A percentile compares a stretch with the other conserved stretches of the same genome.
These are phyloP conservation scores for Arnoldichthys spilopterus DNA, from an alignment of 2,797 vertebrate genomes.

Conservation along the genomic window DNA sequence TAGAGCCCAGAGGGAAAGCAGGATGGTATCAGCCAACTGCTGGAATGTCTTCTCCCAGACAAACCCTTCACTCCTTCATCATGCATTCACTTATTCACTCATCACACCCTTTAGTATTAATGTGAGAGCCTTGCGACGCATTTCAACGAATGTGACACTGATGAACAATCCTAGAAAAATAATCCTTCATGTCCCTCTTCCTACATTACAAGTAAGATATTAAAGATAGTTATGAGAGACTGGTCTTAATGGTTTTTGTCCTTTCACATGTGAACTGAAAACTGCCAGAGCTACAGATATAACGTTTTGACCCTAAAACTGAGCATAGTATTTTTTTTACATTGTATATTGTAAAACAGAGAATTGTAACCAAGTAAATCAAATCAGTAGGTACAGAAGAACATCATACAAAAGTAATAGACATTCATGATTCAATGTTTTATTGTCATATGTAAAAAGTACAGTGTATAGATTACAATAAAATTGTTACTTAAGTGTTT, in stretches of 20 bases:
- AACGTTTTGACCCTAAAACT: too few species aligned
- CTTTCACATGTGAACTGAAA: too few species aligned
- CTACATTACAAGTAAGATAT: not conserved
- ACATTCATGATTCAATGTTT: too few species aligned
- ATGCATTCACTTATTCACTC: conserved; percentile 11
- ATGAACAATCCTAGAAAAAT: not conserved
- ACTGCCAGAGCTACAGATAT: too few species aligned
- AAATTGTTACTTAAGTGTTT: too few species aligned
- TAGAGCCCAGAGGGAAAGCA: not conserved
- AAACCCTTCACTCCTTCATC: not conserved
- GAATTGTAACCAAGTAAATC: too few species aligned
- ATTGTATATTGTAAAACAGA: too few species aligned
- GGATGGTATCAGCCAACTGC: not conserved
- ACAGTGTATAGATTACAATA: too few species aligned
- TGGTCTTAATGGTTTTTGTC: not conserved
- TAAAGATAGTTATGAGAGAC: not conserved
- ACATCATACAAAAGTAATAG: too few species aligned
- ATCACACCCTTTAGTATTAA: conserved; percentile 1
- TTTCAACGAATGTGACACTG: conserved; percentile 2
- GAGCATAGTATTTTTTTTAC: too few species aligned
- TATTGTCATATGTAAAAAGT: too few species aligned
- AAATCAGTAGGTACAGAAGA: too few species aligned
- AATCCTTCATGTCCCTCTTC: not conserved
- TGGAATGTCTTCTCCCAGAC: conserved; percentile 1
- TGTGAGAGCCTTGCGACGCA: not conserved